Base-by-base conservation (phyloP, 2,888 invertebrate species). In the Drosophila glabriapex region DNA sequence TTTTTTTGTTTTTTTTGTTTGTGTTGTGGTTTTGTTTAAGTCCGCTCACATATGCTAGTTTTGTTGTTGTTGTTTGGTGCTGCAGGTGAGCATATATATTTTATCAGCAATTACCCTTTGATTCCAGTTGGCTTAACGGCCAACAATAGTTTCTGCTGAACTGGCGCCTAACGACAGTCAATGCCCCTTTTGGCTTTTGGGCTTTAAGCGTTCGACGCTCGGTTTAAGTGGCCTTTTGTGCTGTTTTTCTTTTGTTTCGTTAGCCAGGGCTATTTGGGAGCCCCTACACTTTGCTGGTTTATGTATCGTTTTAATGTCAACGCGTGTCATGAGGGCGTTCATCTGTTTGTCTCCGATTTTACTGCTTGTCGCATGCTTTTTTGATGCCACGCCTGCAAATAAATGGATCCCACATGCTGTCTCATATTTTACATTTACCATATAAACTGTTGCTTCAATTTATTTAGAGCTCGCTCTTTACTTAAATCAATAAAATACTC, bases 301-400 rank as follows among this genome's bases (percentile, higher is more conserved):
- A 83, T 85, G 75, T 60, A 61, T 77, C 60, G 68, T 65, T 84
- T 89, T 78, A 84, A 83, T 86, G 87, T 81, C 78, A 66, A 76
- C 59, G 86, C 83, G 81, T 83, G 84, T 68, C 74, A 64, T 52
- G 62, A 50, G 69, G 68, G 68, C 71, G 58, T 70, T 66, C 69
- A 77, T 72, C 67, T 76, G 68, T 50, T 71, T 71, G 73, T 35
- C 58, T 33, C 55, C 70, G 66, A 80, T 80, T 75, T 84, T 80
- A 84, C 66, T 67, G 70, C 73, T 29, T 66, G 31, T 29, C 64
- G 54, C 25, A 31, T 68, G 62, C 66, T 70, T 35, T 29, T 70
- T 58, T 62, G 55, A 39, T 16, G 37, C 12, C 63, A 37, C 55
- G 55, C 39, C 29, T 28, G 16, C 22, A 14, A 28, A 4, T n/a